Percentiles rank a stretch among this genome's conserved stretches.
Evolutionary conservation across 2,888 invertebrate species (phyloP).

Genomic region (Xanthorhoe designata): DNA sequence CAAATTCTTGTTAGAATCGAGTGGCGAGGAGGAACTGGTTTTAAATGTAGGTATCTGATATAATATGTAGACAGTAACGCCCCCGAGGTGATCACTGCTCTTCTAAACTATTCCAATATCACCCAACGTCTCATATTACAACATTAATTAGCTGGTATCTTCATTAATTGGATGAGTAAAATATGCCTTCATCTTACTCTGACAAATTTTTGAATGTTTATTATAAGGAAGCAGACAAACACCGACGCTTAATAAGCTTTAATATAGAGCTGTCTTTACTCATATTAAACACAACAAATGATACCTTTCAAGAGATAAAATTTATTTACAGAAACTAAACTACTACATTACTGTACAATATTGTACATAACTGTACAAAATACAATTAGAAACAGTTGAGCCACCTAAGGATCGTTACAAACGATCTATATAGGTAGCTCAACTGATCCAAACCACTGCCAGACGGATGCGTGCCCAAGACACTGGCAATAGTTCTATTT

Average conservation of each 20-base stretch:
- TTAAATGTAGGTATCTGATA: constrained; percentile 75
- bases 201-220: constrained; percentile 6
- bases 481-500: neutral
- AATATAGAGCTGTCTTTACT: neutral
- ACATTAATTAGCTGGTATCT: constrained; percentile 51
- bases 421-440: too few species aligned
- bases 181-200: constrained; percentile 21
- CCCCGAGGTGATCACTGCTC: constrained; percentile 71
- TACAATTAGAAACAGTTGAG: too few species aligned
- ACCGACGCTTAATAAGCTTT: neutral
- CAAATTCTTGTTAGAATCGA: constrained; percentile 82
- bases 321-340: too few species aligned
- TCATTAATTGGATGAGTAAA: constrained; percentile 37
- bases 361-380: too few species aligned
- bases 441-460: too few species aligned
- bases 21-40: constrained; percentile 77
- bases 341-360: too few species aligned
- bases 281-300: neutral
- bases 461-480: too few species aligned
- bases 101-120: constrained; percentile 69
- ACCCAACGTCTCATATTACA: constrained; percentile 62
- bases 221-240: constrained; percentile 4
- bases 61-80: constrained; percentile 80
- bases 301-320: neutral
- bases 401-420: too few species aligned